Percentiles rank a stretch among this genome's conserved stretches.
Evolutionary conservation across 2,888 invertebrate genomes (phyloP).

Genomic region (Therioaphis trifolii): DNA sequence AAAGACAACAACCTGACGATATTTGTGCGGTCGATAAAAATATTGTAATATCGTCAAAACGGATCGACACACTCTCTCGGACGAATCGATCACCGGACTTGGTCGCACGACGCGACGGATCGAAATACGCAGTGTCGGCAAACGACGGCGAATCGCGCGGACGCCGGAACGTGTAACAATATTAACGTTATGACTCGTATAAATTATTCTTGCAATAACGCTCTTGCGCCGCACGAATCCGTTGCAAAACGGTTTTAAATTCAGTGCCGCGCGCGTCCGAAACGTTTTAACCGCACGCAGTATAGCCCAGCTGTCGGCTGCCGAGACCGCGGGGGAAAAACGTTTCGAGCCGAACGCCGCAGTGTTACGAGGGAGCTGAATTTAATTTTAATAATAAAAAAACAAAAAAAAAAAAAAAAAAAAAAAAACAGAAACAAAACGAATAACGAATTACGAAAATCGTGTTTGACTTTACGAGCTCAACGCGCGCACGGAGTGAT

Average conservation of each 20-base stretch:
- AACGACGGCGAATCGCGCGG: no score
- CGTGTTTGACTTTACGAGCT: neutral
- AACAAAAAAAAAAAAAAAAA: neutral
- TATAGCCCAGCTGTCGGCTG: neutral
- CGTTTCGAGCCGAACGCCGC: neutral
- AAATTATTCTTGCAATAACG: no score
- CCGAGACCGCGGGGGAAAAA: neutral
- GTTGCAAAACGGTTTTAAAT: neutral
- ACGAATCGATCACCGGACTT: no score
- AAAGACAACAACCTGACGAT: no score
- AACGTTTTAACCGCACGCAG: neutral
- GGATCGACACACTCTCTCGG: no score
- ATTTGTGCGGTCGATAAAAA: no score
- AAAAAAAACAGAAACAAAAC: neutral
- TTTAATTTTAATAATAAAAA: constrained; percentile 6
- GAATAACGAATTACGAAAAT: neutral
- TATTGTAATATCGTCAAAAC: no score
- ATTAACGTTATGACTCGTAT: no score
- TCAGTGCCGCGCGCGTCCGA: neutral
- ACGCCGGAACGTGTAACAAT: no score
- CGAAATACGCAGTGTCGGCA: no score
- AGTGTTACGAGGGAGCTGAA: neutral
- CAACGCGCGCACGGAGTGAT: neutral
- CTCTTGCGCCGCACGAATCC: no score
- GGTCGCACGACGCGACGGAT: no score